Evolutionary conservation across 2,113 vertebrate genomes (phyloP).

Genomic region (Amazona vittata): DNA sequence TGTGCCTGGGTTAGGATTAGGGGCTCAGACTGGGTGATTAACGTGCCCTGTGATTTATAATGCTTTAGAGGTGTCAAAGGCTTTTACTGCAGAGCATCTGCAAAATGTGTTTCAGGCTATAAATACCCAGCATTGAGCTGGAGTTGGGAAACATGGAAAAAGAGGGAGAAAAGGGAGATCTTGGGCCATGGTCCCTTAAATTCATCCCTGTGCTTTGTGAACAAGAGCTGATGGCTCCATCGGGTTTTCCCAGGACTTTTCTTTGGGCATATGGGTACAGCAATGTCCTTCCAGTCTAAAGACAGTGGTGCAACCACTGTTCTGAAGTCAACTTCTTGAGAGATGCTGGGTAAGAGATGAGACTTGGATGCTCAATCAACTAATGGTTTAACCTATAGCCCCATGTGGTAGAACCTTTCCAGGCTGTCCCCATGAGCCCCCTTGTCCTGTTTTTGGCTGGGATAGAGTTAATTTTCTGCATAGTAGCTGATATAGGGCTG

Average conservation of each 20-base stretch:
- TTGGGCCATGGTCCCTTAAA: rapidly evolving
- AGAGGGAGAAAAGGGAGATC: neutral
- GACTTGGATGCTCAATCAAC: neutral
- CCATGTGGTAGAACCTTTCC: neutral
- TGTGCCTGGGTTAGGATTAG: conserved; percentile 38
- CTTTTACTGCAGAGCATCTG: conserved; percentile 36
- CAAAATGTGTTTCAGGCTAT: neutral
- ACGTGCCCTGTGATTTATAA: neutral
- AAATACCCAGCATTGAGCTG: neutral
- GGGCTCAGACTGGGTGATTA: conserved; percentile 64
- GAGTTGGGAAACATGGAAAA: neutral
- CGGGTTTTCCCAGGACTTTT: neutral
- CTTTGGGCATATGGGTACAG: neutral
- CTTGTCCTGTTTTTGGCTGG: neutral
- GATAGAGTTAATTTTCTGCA: neutral
- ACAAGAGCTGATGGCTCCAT: neutral
- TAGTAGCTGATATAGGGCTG: neutral
- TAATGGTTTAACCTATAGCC: neutral
- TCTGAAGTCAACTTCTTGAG: neutral
- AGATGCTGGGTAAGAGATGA: neutral
- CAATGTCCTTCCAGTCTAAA: neutral
- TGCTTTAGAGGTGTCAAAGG: conserved; percentile 28
- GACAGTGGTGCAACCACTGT: neutral
- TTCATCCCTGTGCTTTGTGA: neutral
- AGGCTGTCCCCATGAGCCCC: neutral